Evolutionary conservation across 2,797 vertebrate genomes (phyloP).

Genomic region (Hippoglossus hippoglossus): DNA sequence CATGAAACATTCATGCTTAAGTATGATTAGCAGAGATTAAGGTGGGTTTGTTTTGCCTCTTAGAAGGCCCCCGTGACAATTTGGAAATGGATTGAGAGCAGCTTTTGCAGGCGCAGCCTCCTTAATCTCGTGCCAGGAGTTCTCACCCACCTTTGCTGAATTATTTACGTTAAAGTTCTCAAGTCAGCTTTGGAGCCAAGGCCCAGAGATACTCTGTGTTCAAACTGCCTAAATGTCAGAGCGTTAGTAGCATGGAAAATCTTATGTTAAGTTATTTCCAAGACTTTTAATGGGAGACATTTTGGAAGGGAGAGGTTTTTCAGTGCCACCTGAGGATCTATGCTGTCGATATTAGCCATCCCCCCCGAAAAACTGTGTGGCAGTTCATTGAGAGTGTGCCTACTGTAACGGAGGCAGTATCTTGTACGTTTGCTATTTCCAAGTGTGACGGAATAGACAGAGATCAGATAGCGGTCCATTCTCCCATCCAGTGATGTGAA

Average conservation of each 20-base stretch:
- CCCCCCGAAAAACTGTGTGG: conserved; percentile 8
- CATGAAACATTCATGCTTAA: conserved; percentile 83
- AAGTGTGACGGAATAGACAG: conserved; percentile 38
- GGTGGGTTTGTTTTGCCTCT: conserved; percentile 81
- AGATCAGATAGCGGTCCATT: conserved; percentile 61
- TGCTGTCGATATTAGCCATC: conserved; percentile 41
- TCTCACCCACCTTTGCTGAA: conserved; percentile 76
- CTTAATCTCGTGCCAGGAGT: conserved; percentile 79
- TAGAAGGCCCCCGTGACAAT: conserved; percentile 76
- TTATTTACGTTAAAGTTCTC: conserved; percentile 76
- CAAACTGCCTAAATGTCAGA: conserved; percentile 54
- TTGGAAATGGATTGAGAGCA: conserved; percentile 79
- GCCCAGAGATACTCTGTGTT: conserved; percentile 42
- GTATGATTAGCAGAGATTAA: conserved; percentile 83
- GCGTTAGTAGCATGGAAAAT: conserved; percentile 38
- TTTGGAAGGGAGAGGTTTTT: conserved; percentile 40
- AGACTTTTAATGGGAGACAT: conserved; percentile 47
- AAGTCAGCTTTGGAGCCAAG: conserved; percentile 56
- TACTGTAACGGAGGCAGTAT: conserved; percentile 28
- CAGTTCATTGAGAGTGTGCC: conserved; percentile 21
- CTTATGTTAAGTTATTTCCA: conserved; percentile 43
- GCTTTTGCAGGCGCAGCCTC: conserved; percentile 71
- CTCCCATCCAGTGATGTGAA: conserved; percentile 60
- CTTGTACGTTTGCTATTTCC: conserved; percentile 51
- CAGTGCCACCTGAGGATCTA: conserved; percentile 29